These are phyloP conservation scores for Ophraella communa DNA, from an alignment of 2,888 invertebrate species.

Conservation along the genomic window DNA sequence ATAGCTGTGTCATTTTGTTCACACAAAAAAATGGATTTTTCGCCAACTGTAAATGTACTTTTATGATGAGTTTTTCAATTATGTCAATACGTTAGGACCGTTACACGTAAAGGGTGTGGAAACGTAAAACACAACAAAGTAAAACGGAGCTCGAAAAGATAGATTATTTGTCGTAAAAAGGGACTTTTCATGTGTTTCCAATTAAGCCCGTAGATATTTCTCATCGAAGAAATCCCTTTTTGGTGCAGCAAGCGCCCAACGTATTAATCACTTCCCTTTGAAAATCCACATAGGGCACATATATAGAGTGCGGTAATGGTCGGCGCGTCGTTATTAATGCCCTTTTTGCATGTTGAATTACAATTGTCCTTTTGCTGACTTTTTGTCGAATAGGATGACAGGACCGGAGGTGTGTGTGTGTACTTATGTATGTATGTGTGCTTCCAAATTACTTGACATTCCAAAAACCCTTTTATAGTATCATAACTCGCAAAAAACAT, in stretches of 20 bases:
- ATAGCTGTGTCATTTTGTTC: too few species aligned
- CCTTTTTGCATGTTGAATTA: constrained; percentile 38
- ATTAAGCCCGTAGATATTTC: constrained; percentile 2
- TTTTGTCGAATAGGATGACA: constrained; percentile 8
- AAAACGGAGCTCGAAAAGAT: not conserved
- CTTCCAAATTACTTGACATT: too few species aligned
- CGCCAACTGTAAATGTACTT: not conserved
- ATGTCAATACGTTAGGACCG: not conserved
- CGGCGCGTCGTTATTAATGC: constrained; percentile 28
- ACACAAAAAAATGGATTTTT: too few species aligned
- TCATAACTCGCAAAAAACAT: not conserved
- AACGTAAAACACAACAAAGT: not conserved
- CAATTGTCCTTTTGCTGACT: constrained; percentile 28
- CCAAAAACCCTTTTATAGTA: not conserved
- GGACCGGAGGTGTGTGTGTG: not conserved
- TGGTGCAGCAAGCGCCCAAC: not conserved
- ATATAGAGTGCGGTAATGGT: constrained; percentile 22
- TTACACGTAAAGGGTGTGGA: not conserved
- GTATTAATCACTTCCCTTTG: constrained; percentile 19
- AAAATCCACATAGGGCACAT: constrained; percentile 19
- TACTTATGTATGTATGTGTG: too few species aligned
- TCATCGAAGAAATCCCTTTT: constrained; percentile 13
- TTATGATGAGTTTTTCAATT: not conserved
- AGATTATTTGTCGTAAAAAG: constrained; percentile 2
- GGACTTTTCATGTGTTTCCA: constrained; percentile 12